phyloP scores from a whole-genome alignment of 2,797 vertebrate genomes.

The Ctenosaura bakeri region DNA sequence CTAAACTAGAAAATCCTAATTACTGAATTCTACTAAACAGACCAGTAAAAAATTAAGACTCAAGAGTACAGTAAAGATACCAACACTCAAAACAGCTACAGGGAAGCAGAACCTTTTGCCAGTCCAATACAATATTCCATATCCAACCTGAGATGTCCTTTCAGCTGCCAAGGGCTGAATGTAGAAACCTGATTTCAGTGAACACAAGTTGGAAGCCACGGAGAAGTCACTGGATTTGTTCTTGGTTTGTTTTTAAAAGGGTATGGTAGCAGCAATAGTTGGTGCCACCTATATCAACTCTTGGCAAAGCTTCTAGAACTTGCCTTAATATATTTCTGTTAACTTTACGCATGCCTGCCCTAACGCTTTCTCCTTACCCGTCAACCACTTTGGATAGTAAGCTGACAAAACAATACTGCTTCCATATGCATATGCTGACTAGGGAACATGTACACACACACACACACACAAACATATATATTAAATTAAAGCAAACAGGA shows the following conservation, averaged over 20 bases:
- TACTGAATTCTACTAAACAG: constrained; percentile 38
- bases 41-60: constrained; percentile 60
- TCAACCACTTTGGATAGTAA: constrained; percentile 44
- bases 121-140: constrained; percentile 31
- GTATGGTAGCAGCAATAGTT: too few species aligned
- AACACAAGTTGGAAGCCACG: constrained; percentile 34
- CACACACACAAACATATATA: not conserved
- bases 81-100: constrained; percentile 42
- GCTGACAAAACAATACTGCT: constrained; percentile 61
- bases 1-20: constrained; percentile 53
- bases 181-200: constrained; percentile 39
- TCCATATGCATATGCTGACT: constrained; percentile 2
- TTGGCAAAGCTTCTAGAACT: not conserved
- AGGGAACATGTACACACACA: constrained; percentile 12
- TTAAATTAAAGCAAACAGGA: constrained; percentile 30
- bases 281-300: too few species aligned
- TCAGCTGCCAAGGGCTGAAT: constrained; percentile 10
- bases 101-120: constrained; percentile 54
- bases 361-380: constrained; percentile 11
- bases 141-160: constrained; percentile 37
- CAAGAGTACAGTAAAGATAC: not conserved
- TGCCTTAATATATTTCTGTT: not conserved
- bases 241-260: not conserved
- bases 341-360: not conserved
- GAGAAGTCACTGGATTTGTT: not conserved